A percentile compares a stretch with the other conserved stretches of the same genome.
Conservation (phyloP, 2,113 vertebrate genomes). For the Xiphophorus hellerii region DNA sequence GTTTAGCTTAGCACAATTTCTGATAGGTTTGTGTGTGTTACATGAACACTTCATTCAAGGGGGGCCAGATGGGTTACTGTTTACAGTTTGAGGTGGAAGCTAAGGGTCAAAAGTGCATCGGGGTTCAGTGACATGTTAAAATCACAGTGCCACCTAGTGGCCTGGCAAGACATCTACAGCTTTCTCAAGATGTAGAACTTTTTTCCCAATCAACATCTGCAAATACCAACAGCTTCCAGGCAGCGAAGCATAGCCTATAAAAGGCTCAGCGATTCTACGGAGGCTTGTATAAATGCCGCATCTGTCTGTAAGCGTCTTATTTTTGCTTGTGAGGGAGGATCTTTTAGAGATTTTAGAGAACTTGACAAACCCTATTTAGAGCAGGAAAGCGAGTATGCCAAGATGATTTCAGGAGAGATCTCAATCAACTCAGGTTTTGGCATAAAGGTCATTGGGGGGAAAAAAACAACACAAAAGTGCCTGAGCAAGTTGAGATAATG, state of each 20-base stretch:
- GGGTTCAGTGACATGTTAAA: no score
- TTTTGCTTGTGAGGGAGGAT: neutral
- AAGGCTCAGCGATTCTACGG: slow-evolving; percentile 37
- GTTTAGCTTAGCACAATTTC: no score
- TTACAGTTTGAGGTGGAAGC: no score
- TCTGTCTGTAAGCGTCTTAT: slow-evolving; percentile 25
- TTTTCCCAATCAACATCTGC: no score
- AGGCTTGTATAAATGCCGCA: slow-evolving; percentile 25
- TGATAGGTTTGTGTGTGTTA: no score
- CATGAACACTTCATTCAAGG: no score
- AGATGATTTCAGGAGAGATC: slow-evolving; percentile 42
- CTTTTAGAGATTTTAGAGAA: slow-evolving; percentile 40
- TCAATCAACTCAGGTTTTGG: slow-evolving; percentile 42
- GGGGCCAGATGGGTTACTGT: no score
- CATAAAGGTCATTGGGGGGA: slow-evolving; percentile 65
- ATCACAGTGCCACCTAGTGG: no score
- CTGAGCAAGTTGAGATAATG: slow-evolving; percentile 46
- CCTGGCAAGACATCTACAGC: no score
- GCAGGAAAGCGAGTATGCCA: slow-evolving; percentile 37
- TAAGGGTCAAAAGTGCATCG: no score
- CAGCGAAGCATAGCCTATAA: neutral
- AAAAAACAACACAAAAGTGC: slow-evolving; percentile 53
- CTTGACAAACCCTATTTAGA: slow-evolving; percentile 35
- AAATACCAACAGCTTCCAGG: no score
- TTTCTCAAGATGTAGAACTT: no score